Conservation (phyloP, 2,888 invertebrate genomes). For the Pyrocoelia pectoralis region DNA sequence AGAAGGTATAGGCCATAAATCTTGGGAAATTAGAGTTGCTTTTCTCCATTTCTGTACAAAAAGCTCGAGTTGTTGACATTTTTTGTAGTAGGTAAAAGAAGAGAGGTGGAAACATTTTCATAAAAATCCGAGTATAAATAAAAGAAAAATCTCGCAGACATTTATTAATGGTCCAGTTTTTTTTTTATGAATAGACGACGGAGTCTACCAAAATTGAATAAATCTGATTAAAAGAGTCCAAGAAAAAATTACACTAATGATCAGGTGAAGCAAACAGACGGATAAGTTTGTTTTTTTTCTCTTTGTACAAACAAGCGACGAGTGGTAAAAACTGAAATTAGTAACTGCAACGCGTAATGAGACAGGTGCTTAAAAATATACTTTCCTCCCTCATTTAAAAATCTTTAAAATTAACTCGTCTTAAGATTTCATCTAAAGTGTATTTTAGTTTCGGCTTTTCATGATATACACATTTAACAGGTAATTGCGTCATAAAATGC, state of each 20-base stretch:
- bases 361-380: conserved; percentile 1
- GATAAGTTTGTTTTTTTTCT: neutral
- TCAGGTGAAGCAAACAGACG: neutral
- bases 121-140: too few relatives aligned
- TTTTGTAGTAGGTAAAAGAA: too few relatives aligned
- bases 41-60: too few relatives aligned
- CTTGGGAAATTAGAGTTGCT: too few relatives aligned
- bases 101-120: too few relatives aligned
- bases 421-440: too few relatives aligned
- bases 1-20: too few relatives aligned
- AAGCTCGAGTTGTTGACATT: too few relatives aligned
- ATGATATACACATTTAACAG: neutral
- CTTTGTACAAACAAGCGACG: neutral
- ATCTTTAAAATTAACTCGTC: neutral
- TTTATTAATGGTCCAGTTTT: neutral
- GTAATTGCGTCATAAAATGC: conserved; percentile 6
- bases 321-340: conserved; percentile 5
- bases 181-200: neutral
- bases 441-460: too few relatives aligned
- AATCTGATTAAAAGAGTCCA: neutral
- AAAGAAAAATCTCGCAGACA: neutral
- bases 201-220: neutral
- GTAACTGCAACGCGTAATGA: conserved; percentile 1
- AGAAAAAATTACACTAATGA: neutral
- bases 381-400: conserved; percentile 1